These are phyloP conservation scores for Sisyra nigra DNA, from an alignment of 2,888 invertebrate species.

Conservation along the genomic window DNA sequence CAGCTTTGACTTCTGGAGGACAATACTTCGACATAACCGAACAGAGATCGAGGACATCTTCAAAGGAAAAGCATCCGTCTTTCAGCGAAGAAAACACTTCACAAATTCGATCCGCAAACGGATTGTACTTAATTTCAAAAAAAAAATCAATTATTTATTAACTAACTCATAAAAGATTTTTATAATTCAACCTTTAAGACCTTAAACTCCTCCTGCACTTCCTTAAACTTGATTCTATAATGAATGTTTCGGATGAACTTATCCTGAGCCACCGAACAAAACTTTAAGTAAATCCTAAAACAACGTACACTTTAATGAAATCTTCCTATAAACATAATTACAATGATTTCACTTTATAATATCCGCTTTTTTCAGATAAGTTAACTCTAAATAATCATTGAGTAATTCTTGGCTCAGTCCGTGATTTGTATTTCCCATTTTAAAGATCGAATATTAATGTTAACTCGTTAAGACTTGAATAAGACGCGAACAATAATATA, in stretches of 20 bases:
- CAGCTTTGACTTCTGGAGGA: constrained; percentile 51
- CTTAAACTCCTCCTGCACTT: constrained; percentile 42
- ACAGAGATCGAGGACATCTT: constrained; percentile 61
- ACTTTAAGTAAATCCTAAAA: constrained; percentile 39
- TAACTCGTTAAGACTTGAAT: too few relatives aligned
- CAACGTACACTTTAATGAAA: background rate
- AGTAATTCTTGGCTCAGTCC: constrained; percentile 25
- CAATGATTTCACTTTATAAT: constrained; percentile 39
- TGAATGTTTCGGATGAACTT: constrained; percentile 28
- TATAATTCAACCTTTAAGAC: constrained; percentile 39
- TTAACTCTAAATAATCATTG: constrained; percentile 41
- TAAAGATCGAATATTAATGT: too few relatives aligned
- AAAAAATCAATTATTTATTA: constrained; percentile 17
- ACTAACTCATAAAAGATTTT: constrained; percentile 5
- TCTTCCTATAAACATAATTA: background rate
- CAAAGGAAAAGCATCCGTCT: constrained; percentile 54
- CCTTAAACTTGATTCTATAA: constrained; percentile 33
- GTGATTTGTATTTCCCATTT: too few relatives aligned
- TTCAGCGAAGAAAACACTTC: constrained; percentile 55
- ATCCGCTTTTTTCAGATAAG: constrained; percentile 43
- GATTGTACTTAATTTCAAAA: constrained; percentile 62
- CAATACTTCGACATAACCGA: constrained; percentile 60
- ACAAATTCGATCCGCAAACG: constrained; percentile 55
- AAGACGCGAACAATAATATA: too few relatives aligned
- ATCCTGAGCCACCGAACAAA: constrained; percentile 31